Conservation (phyloP, 1,140 invertebrate genomes). For the Achroia grisella region DNA sequence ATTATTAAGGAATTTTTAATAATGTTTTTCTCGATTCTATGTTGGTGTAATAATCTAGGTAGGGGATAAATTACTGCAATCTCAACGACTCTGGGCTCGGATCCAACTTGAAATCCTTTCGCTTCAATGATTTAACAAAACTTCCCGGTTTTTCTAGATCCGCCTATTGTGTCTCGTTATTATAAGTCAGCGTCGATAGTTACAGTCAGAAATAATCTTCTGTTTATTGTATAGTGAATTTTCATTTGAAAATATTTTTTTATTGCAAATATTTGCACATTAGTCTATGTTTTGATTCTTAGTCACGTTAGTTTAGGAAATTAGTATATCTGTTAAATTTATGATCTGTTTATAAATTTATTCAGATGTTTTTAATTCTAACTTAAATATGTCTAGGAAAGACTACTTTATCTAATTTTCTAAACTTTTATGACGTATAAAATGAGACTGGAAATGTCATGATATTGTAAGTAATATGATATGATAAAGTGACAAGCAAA, state of each 20-base stretch:
- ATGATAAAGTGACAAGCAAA: too few species aligned
- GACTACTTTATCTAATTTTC: too few species aligned
- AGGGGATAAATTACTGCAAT: constrained; percentile 45
- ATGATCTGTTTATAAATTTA: neutral
- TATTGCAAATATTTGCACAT: neutral
- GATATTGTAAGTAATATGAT: too few species aligned
- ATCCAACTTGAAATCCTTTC: constrained; percentile 48
- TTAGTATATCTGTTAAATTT: neutral
- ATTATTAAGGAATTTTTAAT: neutral
- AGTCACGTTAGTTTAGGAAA: neutral
- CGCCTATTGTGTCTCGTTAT: constrained; percentile 31
- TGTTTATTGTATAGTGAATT: neutral
- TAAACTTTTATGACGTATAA: too few species aligned
- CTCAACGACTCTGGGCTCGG: constrained; percentile 34
- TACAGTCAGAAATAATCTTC: constrained; percentile 5
- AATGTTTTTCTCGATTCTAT: neutral
- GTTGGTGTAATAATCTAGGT: constrained; percentile 9
- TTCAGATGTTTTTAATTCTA: too few species aligned
- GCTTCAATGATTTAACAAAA: constrained; percentile 49
- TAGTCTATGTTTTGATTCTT: neutral
- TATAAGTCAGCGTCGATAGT: constrained; percentile 37
- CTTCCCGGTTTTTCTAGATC: constrained; percentile 7
- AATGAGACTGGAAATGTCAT: too few species aligned
- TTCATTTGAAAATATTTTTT: neutral
- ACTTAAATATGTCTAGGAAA: too few species aligned